Percentiles rank a stretch among this genome's conserved stretches.
phyloP scores from a whole-genome alignment of 2,888 invertebrate species.

The Bombylius major region DNA sequence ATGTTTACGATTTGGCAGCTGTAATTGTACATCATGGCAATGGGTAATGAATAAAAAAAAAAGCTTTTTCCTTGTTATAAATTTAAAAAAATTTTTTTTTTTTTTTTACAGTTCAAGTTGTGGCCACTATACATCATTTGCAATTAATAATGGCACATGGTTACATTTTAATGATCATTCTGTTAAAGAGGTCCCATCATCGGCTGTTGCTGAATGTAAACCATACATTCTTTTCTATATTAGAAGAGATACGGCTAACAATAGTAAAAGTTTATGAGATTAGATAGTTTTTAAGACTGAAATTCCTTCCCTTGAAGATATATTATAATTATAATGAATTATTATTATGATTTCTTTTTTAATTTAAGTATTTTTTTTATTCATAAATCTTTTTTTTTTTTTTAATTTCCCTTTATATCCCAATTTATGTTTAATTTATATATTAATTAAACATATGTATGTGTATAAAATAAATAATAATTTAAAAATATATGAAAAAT shows the following conservation, averaged over 20 bases:
- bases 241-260: constrained; percentile 42
- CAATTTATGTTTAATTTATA: not conserved
- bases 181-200: constrained; percentile 46
- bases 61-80: not conserved
- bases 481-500: not conserved
- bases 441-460: not conserved
- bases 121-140: constrained; percentile 77
- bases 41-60: constrained; percentile 40
- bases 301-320: too few relatives aligned
- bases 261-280: constrained; percentile 12
- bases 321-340: too few relatives aligned
- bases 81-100: not conserved
- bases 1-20: constrained; percentile 66
- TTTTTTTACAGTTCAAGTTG: constrained; percentile 53
- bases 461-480: too few relatives aligned
- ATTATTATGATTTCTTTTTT: too few relatives aligned
- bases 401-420: not conserved
- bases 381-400: not conserved
- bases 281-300: constrained; percentile 13
- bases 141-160: constrained; percentile 67
- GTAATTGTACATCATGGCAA: constrained; percentile 73
- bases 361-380: too few relatives aligned
- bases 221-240: constrained; percentile 80
- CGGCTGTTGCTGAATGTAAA: constrained; percentile 62
- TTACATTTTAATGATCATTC: constrained; percentile 78